Evolutionary conservation across 2,113 vertebrate genomes (phyloP).

Genomic region (Hydrochoerus hydrochaeris): DNA sequence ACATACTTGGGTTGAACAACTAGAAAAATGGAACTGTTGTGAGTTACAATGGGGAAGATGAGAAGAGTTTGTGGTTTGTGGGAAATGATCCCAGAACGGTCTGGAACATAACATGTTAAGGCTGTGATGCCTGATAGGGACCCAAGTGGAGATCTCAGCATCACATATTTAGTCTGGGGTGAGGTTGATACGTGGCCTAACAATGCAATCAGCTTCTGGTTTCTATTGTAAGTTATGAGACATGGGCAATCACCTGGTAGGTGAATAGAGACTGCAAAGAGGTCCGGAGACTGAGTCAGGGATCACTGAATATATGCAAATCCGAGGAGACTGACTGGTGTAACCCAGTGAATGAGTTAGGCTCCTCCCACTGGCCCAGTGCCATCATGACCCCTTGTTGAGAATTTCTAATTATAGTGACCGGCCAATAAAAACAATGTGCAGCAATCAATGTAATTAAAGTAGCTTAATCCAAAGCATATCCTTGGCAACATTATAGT

Average conservation of each 20-base stretch:
- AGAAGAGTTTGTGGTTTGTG: neutral
- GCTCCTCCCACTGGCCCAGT: neutral
- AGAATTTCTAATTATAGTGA: conserved; percentile 9
- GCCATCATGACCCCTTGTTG: neutral
- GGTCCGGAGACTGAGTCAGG: neutral
- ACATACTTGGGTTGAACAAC: neutral
- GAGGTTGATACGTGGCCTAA: neutral
- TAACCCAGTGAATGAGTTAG: neutral
- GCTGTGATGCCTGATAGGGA: neutral
- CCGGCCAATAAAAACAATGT: conserved; percentile 27
- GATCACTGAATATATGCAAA: neutral
- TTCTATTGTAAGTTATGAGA: neutral
- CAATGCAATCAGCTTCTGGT: neutral
- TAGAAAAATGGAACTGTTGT: neutral
- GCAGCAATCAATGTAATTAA: neutral
- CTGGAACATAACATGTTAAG: neutral
- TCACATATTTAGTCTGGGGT: neutral
- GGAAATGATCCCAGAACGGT: neutral
- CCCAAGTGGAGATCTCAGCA: neutral
- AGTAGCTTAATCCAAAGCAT: conserved; percentile 12
- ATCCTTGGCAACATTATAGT: neutral
- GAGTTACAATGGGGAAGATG: neutral
- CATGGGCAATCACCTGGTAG: neutral
- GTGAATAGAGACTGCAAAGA: neutral
- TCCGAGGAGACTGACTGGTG: neutral